Evolutionary conservation across 1,140 invertebrate species (phyloP), one percentile per base, ranked within the genome.

Genomic region (Ctenoplectra terminalis): DNA sequence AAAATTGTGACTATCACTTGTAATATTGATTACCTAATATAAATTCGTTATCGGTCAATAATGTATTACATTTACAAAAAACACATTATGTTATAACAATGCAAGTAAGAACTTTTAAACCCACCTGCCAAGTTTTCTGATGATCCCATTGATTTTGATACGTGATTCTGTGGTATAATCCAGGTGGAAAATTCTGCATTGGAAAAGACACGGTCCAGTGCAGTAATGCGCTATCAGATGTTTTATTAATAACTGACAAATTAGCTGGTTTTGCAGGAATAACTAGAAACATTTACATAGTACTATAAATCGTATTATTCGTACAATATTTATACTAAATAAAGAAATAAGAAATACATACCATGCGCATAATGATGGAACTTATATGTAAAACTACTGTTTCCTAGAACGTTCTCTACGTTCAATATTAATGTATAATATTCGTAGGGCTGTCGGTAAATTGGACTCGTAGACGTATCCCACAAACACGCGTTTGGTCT

Each of bases 301-400:
- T 56, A 15, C 8, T 48, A 26, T 29, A 17, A 48, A 20, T 64
- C 20, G 0, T 46, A 48, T n/a, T 56, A 15, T 54, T 58, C 46
- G 34, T 50, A 46, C 4, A 50, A 48, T n/a, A 23, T 37, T 6
- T 4, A 76, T 20, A 52, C 56, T 69, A 43, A 48, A n/a, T 54
- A 6, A 40, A 52, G 17, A 58, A 63, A 43, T 37, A 58, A 79
- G 50, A 15, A 23, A 67, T 87, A 85, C 70, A 60, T 67, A 95
- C 95, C 95, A 81, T 95, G 92, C 40, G 95, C 94, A 89, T 92
- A 96, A 87, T 96, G 96, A 83, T 96, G 92, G 73, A 96, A 94
- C 56, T 89, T 94, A 77, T 95, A 94, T 15, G 89, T 88, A 81
- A 94, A 92, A 23, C 84, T 91, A 15, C 85, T 91, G 71, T 90